Conservation (phyloP, 2,797 vertebrate genomes). For the Anabas testudineus region DNA sequence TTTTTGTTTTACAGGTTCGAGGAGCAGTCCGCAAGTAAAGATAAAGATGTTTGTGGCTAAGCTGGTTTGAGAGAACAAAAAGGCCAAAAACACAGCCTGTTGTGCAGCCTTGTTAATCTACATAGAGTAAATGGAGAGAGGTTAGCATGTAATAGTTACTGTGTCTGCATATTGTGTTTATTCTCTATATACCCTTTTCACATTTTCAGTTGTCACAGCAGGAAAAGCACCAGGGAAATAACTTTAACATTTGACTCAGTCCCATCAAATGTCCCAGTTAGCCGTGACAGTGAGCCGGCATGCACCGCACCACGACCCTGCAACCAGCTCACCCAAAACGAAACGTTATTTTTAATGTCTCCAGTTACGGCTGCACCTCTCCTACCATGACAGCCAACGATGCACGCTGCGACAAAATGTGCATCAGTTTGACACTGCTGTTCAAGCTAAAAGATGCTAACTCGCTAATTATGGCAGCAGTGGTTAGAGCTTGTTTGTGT, state of each 20-base stretch:
- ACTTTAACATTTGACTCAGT: background rate
- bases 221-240: background rate
- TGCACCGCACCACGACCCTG: background rate
- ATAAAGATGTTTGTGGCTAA: background rate
- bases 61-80: slow-evolving; percentile 13
- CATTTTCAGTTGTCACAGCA: background rate
- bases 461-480: background rate
- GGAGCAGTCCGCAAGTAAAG: background rate
- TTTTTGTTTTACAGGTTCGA: slow-evolving; percentile 4
- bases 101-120: too few species aligned
- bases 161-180: background rate
- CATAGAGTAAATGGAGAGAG: background rate
- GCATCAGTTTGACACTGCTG: background rate
- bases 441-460: background rate
- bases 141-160: background rate
- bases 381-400: background rate
- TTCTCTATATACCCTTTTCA: background rate
- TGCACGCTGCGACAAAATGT: background rate
- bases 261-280: background rate
- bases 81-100: background rate
- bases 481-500: too few species aligned
- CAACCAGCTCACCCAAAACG: background rate
- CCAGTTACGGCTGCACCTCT: too few species aligned
- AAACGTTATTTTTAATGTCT: background rate
- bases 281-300: background rate